Evolutionary conservation across 2,888 invertebrate genomes (phyloP).

Genomic region (Drosophila merina): DNA sequence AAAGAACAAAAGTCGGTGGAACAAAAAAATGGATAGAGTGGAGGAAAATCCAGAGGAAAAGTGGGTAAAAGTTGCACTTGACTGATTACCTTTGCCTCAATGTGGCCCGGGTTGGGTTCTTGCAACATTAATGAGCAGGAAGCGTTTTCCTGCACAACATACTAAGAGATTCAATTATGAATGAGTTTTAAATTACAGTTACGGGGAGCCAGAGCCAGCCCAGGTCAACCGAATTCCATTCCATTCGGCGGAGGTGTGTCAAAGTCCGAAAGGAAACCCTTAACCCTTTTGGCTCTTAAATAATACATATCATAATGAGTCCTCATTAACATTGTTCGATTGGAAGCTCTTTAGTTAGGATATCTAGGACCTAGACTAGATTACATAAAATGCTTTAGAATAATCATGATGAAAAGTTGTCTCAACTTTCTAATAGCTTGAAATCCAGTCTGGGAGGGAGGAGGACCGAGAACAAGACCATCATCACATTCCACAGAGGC

Average conservation of each 20-base stretch:
- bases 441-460: not conserved
- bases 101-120: slow-evolving; percentile 15
- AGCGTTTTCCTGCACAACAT: slow-evolving; percentile 56
- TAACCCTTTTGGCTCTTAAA: not conserved
- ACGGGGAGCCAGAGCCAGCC: slow-evolving; percentile 15
- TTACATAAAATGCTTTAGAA: not conserved
- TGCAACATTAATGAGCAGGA: slow-evolving; percentile 65
- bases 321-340: not conserved
- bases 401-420: slow-evolving; percentile 6
- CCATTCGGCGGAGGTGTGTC: not conserved
- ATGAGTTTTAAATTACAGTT: slow-evolving; percentile 70
- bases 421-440: slow-evolving; percentile 6
- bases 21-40: slow-evolving; percentile 2
- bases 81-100: slow-evolving; percentile 54
- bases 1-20: slow-evolving; percentile 40
- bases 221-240: slow-evolving; percentile 6
- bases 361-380: not conserved
- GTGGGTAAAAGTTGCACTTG: slow-evolving; percentile 56
- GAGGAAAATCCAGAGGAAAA: slow-evolving; percentile 1
- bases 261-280: not conserved
- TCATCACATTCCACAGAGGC: slow-evolving; percentile 14
- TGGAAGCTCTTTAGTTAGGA: not conserved
- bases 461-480: slow-evolving; percentile 6
- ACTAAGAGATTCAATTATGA: slow-evolving; percentile 72
- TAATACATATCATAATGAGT: slow-evolving; percentile 4